These are phyloP conservation scores for Drosophila subpulchrella DNA, from an alignment of 1,140 invertebrate genomes.

Conservation along the genomic window DNA sequence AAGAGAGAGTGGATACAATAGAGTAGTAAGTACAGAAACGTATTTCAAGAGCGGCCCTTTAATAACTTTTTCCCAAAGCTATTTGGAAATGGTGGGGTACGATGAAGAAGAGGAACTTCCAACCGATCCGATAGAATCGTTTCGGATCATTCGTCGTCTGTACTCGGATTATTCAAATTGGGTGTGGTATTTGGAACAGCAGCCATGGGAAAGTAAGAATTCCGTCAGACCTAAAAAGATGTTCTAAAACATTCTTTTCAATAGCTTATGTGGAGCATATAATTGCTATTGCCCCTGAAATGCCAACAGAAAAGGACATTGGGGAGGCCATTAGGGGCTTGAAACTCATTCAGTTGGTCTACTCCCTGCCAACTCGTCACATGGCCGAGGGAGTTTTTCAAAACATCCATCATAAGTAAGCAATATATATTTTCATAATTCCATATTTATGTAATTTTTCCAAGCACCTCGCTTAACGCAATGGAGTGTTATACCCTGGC, in stretches of 20 bases:
- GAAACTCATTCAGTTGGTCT: neutral
- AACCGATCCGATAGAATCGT: neutral
- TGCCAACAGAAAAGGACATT: neutral
- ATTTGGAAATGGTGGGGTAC: neutral
- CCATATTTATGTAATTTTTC: no score
- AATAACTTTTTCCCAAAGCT: neutral
- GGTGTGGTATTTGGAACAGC: neutral
- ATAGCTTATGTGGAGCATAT: neutral
- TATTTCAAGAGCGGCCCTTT: accelerated
- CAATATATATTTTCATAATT: no score
- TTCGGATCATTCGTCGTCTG: neutral
- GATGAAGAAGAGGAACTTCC: neutral
- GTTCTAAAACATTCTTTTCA: neutral
- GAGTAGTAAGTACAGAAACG: neutral
- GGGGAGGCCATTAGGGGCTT: neutral
- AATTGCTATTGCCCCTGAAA: neutral
- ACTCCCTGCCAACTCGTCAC: neutral
- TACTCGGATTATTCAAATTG: neutral
- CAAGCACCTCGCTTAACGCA: neutral
- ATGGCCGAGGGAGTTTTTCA: neutral
- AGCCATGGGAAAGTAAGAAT: conserved; percentile 1
- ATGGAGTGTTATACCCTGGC: conserved; percentile 1
- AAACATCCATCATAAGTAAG: neutral
- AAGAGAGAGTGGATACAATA: neutral
- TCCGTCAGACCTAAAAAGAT: neutral